Base-by-base conservation (phyloP, 2,888 invertebrate genomes). In the Diaphora mendica region DNA sequence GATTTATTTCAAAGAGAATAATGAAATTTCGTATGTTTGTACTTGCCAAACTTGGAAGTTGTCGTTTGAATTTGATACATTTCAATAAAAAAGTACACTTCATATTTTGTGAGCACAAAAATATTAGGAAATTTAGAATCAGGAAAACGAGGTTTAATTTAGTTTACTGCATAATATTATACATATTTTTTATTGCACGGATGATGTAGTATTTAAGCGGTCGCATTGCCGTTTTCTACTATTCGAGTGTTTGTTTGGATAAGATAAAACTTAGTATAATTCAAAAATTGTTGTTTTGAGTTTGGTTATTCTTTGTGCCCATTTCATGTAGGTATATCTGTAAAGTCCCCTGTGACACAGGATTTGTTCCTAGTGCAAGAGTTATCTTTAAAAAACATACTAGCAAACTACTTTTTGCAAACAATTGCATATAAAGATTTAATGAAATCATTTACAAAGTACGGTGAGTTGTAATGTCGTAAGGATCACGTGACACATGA, bases 401-500 rank as follows among this genome's bases (percentile, higher is more conserved):
- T 15, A 15, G 7, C 17, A 3, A 11, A 30, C 30, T 30, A 20
- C 17, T 42, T 44, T 67, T 20, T 67, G 20, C 2, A 48, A 17
- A 15, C 44, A 30, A 66, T 26, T 66, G 26, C 42, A 66, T 26
- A 26, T 26, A 0, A 9, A 48, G 26, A 48, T 67, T 48, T 67
- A 44, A 30, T 67, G 48, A 30, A 30, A 48, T 30, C 59, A 70
- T 44, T 30, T 15, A 44, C 42, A 23, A 39, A 13, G 9, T 64
- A 64, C 33, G 33, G 13, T 20, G 17, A 70, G n/a, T 44, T 64
- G 48, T 44, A 70, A 72, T 64, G 71, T 71, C 71, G 69, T 30
- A 77, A 74, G 42, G 51, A 65, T 73, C 84, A 79, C 81, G 81
- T 84, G 81, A 82, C 72, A 48, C 70, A 72, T 66, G 44, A 82